Conservation (phyloP, 64 coral and sea anemone species). For the Porites lutea region DNA sequence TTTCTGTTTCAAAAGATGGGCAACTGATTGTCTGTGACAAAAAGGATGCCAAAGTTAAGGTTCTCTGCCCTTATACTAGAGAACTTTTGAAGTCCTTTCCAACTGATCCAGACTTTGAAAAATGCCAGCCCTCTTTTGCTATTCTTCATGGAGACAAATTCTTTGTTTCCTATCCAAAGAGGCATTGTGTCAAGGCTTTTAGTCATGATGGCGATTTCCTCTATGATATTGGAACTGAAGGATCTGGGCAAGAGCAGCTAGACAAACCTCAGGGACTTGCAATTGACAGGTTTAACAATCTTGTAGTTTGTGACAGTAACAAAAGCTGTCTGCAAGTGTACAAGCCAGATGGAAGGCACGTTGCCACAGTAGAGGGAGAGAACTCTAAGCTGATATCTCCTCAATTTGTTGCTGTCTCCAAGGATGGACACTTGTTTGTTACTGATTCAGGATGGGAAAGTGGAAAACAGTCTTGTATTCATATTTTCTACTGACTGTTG, state of each 20-base stretch:
- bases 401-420: constrained; percentile 29
- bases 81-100: not conserved
- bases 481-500: not conserved
- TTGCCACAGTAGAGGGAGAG: not conserved
- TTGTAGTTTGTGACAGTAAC: constrained; percentile 53
- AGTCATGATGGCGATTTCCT: not conserved
- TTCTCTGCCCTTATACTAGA: not conserved
- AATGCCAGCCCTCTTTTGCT: constrained; percentile 16
- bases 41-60: not conserved
- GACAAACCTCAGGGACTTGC: not conserved
- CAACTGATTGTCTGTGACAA: constrained; percentile 1
- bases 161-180: constrained; percentile 23
- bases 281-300: constrained; percentile 10
- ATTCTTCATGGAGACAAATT: constrained; percentile 21
- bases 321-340: constrained; percentile 34
- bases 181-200: constrained; percentile 32
- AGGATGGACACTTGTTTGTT: constrained; percentile 20
- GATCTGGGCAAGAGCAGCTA: not conserved
- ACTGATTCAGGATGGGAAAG: not conserved
- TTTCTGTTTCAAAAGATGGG: not conserved
- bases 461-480: constrained; percentile 1
- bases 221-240: not conserved
- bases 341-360: constrained; percentile 31
- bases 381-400: not conserved
- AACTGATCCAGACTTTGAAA: not conserved